Evolutionary conservation across 2,888 invertebrate species (phyloP).

Genomic region (Trichopria drosophilae): DNA sequence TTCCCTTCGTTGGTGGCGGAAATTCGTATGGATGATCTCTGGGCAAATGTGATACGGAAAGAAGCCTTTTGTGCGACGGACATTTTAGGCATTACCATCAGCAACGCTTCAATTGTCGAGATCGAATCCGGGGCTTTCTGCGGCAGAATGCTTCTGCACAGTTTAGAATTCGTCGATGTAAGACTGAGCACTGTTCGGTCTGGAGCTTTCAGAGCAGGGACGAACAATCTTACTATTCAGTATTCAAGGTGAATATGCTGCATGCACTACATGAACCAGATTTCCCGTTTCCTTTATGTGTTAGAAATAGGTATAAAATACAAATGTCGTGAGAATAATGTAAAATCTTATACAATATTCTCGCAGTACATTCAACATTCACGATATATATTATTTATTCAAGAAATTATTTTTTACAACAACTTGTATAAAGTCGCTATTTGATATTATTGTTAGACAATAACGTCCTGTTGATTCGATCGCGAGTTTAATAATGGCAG

Average conservation of each 20-base stretch:
- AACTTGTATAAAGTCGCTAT: no score
- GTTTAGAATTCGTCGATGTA: conserved; percentile 66
- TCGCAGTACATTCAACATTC: no score
- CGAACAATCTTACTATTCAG: conserved; percentile 68
- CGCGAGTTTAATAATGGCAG: no score
- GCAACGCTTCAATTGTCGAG: conserved; percentile 65
- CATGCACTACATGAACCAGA: no score
- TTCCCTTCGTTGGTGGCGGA: conserved; percentile 70
- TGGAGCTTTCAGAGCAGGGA: conserved; percentile 67
- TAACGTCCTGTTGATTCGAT: no score
- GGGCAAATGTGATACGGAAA: conserved; percentile 63
- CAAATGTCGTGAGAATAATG: no score
- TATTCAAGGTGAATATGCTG: conserved; percentile 66
- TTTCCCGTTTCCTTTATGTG: no score
- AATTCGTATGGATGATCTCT: conserved; percentile 63
- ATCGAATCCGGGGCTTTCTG: conserved; percentile 70
- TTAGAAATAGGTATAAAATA: no score
- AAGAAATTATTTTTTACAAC: no score
- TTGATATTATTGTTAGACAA: no score
- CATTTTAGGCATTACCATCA: conserved; percentile 66
- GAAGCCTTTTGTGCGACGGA: conserved; percentile 71
- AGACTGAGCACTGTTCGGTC: conserved; percentile 63
- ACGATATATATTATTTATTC: no score
- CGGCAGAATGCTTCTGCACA: conserved; percentile 65
- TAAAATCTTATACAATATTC: no score